These are phyloP conservation scores for Scaptomyza cyrtandrae DNA, from an alignment of 2,888 invertebrate genomes.

Conservation along the genomic window DNA sequence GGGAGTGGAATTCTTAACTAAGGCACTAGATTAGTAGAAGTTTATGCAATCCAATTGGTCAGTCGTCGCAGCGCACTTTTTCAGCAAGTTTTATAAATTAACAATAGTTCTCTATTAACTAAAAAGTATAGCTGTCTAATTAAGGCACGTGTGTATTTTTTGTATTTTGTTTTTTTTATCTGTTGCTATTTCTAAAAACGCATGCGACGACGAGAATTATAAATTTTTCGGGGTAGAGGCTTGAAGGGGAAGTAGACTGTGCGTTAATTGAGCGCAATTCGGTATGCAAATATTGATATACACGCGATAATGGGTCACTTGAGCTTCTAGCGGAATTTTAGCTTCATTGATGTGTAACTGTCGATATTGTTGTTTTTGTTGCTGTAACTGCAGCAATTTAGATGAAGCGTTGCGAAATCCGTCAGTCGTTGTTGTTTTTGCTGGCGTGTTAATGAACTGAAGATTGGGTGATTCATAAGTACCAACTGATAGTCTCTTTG, in stretches of 20 bases:
- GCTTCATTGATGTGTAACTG: constrained; percentile 25
- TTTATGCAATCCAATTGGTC: constrained; percentile 71
- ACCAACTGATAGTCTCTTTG: constrained; percentile 75
- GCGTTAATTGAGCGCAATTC: constrained; percentile 70
- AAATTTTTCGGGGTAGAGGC: constrained; percentile 9
- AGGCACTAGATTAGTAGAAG: constrained; percentile 68
- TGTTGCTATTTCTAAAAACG: constrained; percentile 53
- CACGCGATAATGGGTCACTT: constrained; percentile 67
- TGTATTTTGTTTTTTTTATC: constrained; percentile 36
- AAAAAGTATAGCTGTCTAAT: constrained; percentile 63
- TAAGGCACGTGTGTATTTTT: constrained; percentile 68
- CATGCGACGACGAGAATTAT: constrained; percentile 48
- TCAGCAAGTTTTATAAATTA: constrained; percentile 43
- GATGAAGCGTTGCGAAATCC: constrained; percentile 43
- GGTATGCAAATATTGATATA: constrained; percentile 65
- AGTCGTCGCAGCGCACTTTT: constrained; percentile 30
- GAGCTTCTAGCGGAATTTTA: constrained; percentile 42
- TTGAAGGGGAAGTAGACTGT: constrained; percentile 24
- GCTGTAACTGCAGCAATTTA: constrained; percentile 17
- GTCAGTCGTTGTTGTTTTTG: constrained; percentile 50
- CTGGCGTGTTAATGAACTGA: constrained; percentile 33
- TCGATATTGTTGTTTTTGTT: constrained; percentile 17
- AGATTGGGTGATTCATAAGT: constrained; percentile 73
- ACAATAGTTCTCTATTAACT: constrained; percentile 53
- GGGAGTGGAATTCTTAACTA: constrained; percentile 47